These are phyloP conservation scores for Myanophis thanlyinensis DNA, from an alignment of 2,113 vertebrate genomes.

Conservation along the genomic window DNA sequence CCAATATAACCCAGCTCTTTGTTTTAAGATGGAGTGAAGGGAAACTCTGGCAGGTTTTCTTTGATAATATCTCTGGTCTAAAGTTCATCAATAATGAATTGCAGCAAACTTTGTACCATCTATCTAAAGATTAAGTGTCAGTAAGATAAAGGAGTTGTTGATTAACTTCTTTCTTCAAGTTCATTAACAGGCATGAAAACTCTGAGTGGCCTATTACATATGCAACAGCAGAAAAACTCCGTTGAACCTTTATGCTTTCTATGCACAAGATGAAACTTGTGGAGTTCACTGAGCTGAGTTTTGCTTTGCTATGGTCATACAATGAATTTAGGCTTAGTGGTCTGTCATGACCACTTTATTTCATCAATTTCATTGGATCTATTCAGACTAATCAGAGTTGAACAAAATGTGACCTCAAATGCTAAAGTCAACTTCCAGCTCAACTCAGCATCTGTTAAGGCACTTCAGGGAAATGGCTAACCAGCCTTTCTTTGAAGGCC, in stretches of 20 bases:
- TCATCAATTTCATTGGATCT: neutral
- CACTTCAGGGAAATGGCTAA: neutral
- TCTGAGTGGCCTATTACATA: neutral
- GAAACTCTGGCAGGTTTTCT: neutral
- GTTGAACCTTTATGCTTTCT: neutral
- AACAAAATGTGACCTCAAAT: neutral
- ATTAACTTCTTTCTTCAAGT: neutral
- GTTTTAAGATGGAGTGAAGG: neutral
- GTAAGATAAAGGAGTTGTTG: neutral
- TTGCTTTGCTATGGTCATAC: neutral
- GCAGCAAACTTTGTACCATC: neutral
- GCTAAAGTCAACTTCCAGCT: neutral
- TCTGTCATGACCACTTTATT: neutral
- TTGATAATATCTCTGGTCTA: neutral
- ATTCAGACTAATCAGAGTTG: neutral
- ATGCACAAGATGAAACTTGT: neutral
- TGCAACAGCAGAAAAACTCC: neutral
- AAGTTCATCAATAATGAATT: neutral
- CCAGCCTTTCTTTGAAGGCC: neutral
- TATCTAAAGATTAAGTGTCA: neutral
- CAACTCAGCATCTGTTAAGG: neutral
- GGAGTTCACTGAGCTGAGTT: neutral
- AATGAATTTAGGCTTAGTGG: neutral
- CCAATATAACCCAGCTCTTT: neutral
- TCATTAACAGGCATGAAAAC: neutral